Evolutionary conservation across 2,797 vertebrate genomes (phyloP).

Genomic region (Holocentrus rufus): DNA sequence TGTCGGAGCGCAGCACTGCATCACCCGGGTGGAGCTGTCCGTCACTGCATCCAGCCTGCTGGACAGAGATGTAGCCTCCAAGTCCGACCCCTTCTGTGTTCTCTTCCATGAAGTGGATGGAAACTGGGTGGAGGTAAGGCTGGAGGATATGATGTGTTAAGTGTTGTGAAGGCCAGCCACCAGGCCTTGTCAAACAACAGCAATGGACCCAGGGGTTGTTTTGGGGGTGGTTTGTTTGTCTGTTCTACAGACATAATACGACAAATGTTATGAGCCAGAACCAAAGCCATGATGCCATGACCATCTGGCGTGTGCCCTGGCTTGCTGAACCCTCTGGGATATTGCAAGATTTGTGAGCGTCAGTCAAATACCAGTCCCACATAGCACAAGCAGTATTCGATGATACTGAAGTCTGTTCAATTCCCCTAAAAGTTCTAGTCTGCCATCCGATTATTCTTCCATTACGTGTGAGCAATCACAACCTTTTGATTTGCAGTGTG

Average conservation of each 20-base stretch:
- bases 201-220: constrained; percentile 16
- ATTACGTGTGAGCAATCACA: too few species aligned
- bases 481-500: too few species aligned
- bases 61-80: constrained; percentile 96
- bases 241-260: constrained; percentile 23
- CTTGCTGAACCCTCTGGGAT: constrained; percentile 38
- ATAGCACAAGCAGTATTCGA: too few species aligned
- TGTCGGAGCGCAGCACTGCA: constrained; percentile 87
- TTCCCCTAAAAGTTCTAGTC: too few species aligned
- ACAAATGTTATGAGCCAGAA: constrained; percentile 36
- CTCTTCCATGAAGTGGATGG: constrained; percentile 92
- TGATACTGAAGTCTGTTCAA: too few species aligned
- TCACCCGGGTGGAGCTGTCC: constrained; percentile 94
- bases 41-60: constrained; percentile 91
- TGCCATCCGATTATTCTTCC: too few species aligned
- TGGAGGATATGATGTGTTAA: constrained; percentile 23
- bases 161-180: constrained; percentile 41
- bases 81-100: constrained; percentile 98
- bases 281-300: constrained; percentile 56
- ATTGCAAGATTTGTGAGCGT: constrained; percentile 29
- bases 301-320: constrained; percentile 59
- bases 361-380: constrained; percentile 7
- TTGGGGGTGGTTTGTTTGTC: constrained; percentile 15
- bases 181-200: neutral
- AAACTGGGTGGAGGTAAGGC: constrained; percentile 92